A percentile compares a stretch with the other conserved stretches of the same genome.
Conservation (phyloP, 2,888 invertebrate species). For the Cantharis rufa region DNA sequence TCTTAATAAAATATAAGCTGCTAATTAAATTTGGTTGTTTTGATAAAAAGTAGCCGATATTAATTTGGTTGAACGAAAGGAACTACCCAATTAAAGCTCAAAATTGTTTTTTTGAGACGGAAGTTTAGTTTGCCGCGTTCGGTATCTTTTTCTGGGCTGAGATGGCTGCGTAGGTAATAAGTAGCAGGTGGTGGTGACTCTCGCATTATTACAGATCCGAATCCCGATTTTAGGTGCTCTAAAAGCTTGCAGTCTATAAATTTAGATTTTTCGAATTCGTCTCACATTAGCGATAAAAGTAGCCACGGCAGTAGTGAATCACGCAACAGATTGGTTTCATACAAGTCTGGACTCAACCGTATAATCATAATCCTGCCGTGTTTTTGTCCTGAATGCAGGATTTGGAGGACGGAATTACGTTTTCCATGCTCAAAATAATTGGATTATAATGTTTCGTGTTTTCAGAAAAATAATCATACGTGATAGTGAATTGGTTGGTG, state of each 20-base stretch:
- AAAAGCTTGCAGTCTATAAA: neutral
- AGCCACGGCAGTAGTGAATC: constrained; percentile 36
- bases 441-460: constrained; percentile 28
- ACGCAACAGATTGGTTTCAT: constrained; percentile 48
- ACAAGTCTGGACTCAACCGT: constrained; percentile 40
- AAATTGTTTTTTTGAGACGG: neutral
- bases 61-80: neutral
- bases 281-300: neutral
- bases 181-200: constrained; percentile 49
- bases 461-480: constrained; percentile 26
- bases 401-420: constrained; percentile 29
- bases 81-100: neutral
- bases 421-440: constrained; percentile 31
- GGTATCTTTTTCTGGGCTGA: neutral
- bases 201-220: constrained; percentile 31
- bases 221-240: neutral
- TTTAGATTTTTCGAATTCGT: neutral
- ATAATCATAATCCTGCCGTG: constrained; percentile 44
- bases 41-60: neutral
- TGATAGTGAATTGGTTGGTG: constrained; percentile 45
- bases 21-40: neutral
- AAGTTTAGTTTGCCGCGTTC: neutral
- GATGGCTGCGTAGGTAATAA: constrained; percentile 11
- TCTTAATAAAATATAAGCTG: neutral
- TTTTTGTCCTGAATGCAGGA: constrained; percentile 32